A percentile compares a stretch with the other conserved stretches of the same genome.
Evolutionary conservation across 2,888 invertebrate species (phyloP).

Genomic region (Standfussiana lucernea): DNA sequence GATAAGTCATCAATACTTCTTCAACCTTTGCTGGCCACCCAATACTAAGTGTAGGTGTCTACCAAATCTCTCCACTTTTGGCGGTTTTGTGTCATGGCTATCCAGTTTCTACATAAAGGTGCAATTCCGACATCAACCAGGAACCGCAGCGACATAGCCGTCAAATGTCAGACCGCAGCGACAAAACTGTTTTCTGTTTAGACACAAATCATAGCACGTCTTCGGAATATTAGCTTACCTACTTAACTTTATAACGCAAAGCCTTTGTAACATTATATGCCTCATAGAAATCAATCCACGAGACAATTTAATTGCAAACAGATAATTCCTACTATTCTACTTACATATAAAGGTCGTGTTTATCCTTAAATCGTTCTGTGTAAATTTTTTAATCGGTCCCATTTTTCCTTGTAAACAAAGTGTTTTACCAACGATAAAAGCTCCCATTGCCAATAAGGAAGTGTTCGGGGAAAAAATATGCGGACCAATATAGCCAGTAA

Average conservation of each 20-base stretch:
- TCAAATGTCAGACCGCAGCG: too few species aligned
- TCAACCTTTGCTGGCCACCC: background rate
- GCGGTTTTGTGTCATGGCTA: background rate
- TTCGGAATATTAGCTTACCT: background rate
- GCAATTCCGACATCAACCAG: background rate
- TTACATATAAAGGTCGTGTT: background rate
- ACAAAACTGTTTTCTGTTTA: background rate
- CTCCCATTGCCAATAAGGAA: conserved; percentile 6
- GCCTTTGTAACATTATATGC: background rate
- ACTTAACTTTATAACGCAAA: background rate
- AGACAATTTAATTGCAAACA: too few species aligned
- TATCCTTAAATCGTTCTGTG: background rate
- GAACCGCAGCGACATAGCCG: background rate
- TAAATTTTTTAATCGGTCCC: background rate
- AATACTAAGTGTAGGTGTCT: background rate
- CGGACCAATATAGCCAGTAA: conserved; percentile 24
- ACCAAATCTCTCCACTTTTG: background rate
- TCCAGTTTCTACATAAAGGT: background rate
- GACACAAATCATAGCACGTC: background rate
- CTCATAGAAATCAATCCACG: background rate
- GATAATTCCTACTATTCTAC: background rate
- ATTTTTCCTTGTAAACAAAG: background rate
- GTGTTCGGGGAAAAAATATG: conserved; percentile 26
- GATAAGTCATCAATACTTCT: background rate
- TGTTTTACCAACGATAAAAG: conserved; percentile 1